Conservation (phyloP, 2,113 vertebrate species). For the Maylandia zebra region DNA sequence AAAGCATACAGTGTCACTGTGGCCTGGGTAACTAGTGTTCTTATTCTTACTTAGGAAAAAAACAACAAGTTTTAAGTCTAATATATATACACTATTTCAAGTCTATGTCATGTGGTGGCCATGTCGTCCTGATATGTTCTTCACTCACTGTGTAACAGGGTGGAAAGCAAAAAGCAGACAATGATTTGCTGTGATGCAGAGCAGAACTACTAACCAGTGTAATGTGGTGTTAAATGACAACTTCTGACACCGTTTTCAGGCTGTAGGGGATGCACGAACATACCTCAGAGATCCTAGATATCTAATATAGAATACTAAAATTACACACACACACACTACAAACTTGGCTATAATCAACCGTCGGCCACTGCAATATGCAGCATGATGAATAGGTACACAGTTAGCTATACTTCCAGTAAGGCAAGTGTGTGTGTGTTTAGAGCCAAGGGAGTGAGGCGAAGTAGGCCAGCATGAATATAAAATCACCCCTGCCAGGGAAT, state of each 20-base stretch:
- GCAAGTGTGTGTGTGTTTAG: conserved; percentile 20
- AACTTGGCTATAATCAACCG: conserved; percentile 37
- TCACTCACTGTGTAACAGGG: not conserved
- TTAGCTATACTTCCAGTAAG: conserved; percentile 55
- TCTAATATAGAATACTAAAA: not conserved
- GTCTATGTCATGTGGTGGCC: not conserved
- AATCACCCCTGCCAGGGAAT: conserved; percentile 66
- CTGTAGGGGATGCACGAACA: not conserved
- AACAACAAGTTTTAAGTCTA: not conserved
- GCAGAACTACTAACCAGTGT: not conserved
- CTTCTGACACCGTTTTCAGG: not conserved
- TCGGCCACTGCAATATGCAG: conserved; percentile 48
- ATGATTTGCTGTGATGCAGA: not conserved
- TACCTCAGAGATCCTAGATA: not conserved
- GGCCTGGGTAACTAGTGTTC: not conserved
- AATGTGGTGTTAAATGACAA: conserved; percentile 30
- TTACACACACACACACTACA: not conserved
- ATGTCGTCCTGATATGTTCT: not conserved
- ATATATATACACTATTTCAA: not conserved
- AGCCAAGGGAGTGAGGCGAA: conserved; percentile 55
- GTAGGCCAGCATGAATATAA: conserved; percentile 71
- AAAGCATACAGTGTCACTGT: not conserved
- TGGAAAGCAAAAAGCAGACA: not conserved
- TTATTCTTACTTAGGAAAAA: not conserved
- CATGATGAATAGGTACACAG: conserved; percentile 61